Base-by-base conservation (phyloP, 2,797 vertebrate genomes). In the Sebastiscus tertius region DNA sequence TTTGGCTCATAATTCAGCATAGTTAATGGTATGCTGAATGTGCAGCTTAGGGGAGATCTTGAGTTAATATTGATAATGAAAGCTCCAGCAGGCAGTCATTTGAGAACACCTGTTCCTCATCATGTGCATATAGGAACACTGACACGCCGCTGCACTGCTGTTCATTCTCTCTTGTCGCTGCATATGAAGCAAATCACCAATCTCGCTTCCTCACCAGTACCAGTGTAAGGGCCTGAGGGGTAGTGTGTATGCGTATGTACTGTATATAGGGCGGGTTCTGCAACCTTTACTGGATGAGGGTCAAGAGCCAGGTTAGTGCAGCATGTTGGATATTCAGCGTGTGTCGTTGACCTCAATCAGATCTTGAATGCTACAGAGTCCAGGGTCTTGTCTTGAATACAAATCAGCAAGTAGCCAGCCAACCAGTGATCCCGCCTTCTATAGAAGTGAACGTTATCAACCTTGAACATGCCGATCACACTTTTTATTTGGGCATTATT, bases 71-170 rank as follows among this genome's bases (percentile, higher is more conserved):
- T 56, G 82, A 75, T 72, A 72, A 66, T 75, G 65, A 91, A 82
- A 82, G 83, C 81, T 61, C 64, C 75, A 78, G 71, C 73, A 81
- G 79, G 70, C 68, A 67, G 61, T 78, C 55, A 27, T 89, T 87
- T 80, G 36, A 69, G 55, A 84, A 83, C 85, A 92, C 36, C 84
- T 90, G 86, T 82, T 87, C 69, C 71, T 87, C 69, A 83, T 86
- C 69, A 71, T 58, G 56, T 8, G 5, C 27, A 10, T 4, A 70
- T 33, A 69, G 60, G 70, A 79, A 71, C 39, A 7, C 63, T 9
- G 62, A 64, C 67, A 59, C 42, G 29, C n/a, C 46, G 27, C 61
- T 54, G 52, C 71, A 72, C 56, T n/a, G 68, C 72, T 79, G 54
- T 59, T 86, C 65, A 62, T 52, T 78, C 59, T 80, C 33, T 79